Evolutionary conservation across 2,888 invertebrate genomes (phyloP).

Genomic region (Boloria selene): DNA sequence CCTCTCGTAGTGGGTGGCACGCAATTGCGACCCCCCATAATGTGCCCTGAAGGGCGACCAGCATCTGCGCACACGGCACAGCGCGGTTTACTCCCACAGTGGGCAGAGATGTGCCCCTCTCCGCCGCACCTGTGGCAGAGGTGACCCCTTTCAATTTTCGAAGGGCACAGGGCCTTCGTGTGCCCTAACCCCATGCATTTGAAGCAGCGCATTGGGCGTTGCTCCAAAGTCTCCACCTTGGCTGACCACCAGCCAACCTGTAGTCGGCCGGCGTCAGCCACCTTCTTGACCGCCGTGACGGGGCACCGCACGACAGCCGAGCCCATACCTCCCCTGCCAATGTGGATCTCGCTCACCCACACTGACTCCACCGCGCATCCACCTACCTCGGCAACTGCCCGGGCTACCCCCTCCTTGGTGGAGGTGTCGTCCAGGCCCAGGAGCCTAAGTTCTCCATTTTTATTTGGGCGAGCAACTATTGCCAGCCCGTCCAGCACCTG

Average conservation of each 20-base stretch:
- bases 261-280: background rate
- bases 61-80: slow-evolving; percentile 7
- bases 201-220: slow-evolving; percentile 11
- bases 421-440: slow-evolving; percentile 11
- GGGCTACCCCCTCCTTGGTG: background rate
- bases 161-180: background rate
- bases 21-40: background rate
- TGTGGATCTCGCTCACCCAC: background rate
- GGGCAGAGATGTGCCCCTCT: background rate
- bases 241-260: slow-evolving; percentile 7
- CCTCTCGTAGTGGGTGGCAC: background rate
- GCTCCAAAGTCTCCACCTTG: slow-evolving; percentile 1
- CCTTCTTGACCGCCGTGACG: background rate
- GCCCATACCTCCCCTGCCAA: background rate
- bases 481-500: slow-evolving; percentile 8
- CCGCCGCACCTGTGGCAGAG: background rate
- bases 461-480: slow-evolving; percentile 1
- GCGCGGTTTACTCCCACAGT: background rate
- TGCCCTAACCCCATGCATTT: background rate
- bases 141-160: background rate
- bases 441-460: background rate
- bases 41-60: background rate
- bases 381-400: background rate
- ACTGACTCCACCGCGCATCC: background rate
- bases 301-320: background rate